A percentile compares a stretch with the other conserved stretches of the same genome.
Evolutionary conservation across 1,140 invertebrate genomes (phyloP).

Genomic region (Ephestia elutella): DNA sequence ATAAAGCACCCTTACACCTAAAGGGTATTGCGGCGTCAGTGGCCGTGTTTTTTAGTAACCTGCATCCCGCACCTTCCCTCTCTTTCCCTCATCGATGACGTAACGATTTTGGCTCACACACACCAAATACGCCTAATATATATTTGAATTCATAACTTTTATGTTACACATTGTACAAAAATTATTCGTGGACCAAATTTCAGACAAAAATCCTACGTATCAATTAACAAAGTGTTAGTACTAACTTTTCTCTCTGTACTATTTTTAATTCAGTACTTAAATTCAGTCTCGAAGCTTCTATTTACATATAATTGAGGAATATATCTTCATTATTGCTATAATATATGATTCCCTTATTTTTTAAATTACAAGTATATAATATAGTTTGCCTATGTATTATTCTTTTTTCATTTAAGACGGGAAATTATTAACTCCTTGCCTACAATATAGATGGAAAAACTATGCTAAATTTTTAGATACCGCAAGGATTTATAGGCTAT

Average conservation of each 20-base stretch:
- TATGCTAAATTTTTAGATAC: too few relatives aligned
- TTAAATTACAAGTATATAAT: too few relatives aligned
- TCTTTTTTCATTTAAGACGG: too few relatives aligned
- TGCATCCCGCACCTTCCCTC: constrained; percentile 26
- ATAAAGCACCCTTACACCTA: too few relatives aligned
- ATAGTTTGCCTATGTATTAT: too few relatives aligned
- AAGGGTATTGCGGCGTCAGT: constrained; percentile 9
- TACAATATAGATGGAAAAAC: too few relatives aligned
- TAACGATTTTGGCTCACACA: constrained; percentile 24
- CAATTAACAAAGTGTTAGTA: background rate
- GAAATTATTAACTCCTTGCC: too few relatives aligned
- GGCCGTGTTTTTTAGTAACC: constrained; percentile 18
- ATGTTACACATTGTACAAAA: background rate
- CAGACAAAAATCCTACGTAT: background rate
- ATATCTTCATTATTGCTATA: background rate
- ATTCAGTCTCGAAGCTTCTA: background rate
- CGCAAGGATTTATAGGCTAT: too few relatives aligned
- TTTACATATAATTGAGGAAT: background rate
- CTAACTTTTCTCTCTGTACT: background rate
- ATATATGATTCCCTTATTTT: background rate
- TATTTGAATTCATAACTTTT: background rate
- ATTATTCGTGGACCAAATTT: background rate
- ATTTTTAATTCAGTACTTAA: background rate
- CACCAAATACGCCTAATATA: background rate
- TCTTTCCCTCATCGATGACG: background rate